Conservation (phyloP, 1,140 invertebrate species). For the Hormaphis cornu region DNA sequence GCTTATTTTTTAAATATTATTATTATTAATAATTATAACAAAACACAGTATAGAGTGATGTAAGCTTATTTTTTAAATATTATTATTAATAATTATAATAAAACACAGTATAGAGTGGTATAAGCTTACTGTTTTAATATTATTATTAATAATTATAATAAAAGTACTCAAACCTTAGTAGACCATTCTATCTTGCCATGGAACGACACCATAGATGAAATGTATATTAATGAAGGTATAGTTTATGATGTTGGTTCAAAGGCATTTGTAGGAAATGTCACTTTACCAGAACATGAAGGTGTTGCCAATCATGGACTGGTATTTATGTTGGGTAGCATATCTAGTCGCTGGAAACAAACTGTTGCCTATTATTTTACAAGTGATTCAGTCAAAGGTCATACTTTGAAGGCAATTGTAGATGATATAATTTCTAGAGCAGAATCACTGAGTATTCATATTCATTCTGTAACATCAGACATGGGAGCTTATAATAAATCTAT, state of each 20-base stretch:
- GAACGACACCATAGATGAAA: no score
- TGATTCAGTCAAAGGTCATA: neutral
- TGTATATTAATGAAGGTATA: neutral
- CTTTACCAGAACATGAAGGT: neutral
- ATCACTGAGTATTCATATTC: neutral
- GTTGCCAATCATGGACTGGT: neutral
- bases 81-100: no score
- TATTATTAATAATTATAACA: no score
- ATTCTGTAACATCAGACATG: neutral
- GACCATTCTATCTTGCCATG: no score
- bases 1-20: no score
- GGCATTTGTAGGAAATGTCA: neutral
- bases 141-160: no score
- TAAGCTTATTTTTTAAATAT: no score
- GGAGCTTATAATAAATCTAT: slow-evolving; percentile 1
- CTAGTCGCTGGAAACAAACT: slow-evolving; percentile 14
- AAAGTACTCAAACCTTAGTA: no score
- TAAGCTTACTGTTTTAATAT: no score
- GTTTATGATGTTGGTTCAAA: neutral
- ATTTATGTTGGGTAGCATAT: neutral
- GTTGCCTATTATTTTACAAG: slow-evolving; percentile 8
- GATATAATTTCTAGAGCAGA: neutral
- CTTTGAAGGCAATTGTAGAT: neutral
- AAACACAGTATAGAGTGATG: no score
- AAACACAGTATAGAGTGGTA: no score